phyloP scores from a whole-genome alignment of 2,797 vertebrate genomes.

The Loris lydekkerianus region DNA sequence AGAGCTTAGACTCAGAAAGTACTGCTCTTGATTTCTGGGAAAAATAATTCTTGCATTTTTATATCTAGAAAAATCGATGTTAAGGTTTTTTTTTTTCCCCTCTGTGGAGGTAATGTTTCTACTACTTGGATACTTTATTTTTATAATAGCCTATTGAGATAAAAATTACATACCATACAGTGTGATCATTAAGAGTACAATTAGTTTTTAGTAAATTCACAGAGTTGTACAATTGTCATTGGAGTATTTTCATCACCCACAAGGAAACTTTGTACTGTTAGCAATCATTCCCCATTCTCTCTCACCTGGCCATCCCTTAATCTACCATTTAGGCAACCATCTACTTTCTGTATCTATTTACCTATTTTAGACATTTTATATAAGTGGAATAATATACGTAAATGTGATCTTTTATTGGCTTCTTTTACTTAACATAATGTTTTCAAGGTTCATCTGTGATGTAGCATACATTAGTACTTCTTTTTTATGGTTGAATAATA shows the following conservation, averaged over 20 bases:
- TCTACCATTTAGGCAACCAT: neutral
- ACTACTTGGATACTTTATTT: neutral
- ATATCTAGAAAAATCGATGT: neutral
- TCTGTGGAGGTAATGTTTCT: neutral
- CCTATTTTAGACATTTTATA: neutral
- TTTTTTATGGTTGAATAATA: neutral
- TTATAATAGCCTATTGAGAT: neutral
- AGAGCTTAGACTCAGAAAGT: neutral
- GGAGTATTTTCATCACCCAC: neutral
- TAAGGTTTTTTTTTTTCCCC: neutral
- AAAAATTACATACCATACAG: neutral
- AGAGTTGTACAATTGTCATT: neutral
- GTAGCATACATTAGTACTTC: neutral
- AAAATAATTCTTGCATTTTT: neutral
- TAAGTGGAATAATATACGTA: neutral
- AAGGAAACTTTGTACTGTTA: neutral
- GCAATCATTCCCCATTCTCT: neutral
- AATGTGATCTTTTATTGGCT: neutral
- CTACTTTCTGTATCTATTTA: neutral
- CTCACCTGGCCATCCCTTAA: neutral
- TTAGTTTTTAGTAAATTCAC: neutral
- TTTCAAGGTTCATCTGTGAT: neutral
- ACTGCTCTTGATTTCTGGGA: neutral
- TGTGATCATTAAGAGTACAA: neutral
- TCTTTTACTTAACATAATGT: neutral